Conservation (phyloP, 1,140 invertebrate genomes). For the Musca vetustissima region DNA sequence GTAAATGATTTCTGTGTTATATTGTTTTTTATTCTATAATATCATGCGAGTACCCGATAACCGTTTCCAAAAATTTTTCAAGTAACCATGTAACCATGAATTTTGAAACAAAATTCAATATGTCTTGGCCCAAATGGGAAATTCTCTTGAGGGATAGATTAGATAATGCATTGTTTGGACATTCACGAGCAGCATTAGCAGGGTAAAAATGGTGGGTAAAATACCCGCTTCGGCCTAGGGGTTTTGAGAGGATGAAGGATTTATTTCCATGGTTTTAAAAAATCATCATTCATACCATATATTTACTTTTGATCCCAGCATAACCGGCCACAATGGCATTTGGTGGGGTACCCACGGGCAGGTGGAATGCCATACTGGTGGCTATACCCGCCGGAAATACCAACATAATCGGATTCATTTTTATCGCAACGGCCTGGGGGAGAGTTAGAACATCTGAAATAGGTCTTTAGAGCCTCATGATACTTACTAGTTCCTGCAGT, state of each 20-base stretch:
- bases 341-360: constrained; percentile 76
- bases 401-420: constrained; percentile 79
- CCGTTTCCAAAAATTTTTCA: too few species aligned
- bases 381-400: constrained; percentile 79
- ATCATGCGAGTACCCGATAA: too few species aligned
- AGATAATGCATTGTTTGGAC: constrained; percentile 9
- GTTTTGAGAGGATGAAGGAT: neutral
- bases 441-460: neutral
- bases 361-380: constrained; percentile 71
- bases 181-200: constrained; percentile 6
- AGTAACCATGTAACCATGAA: too few species aligned
- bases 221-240: constrained; percentile 24
- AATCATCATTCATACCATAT: constrained; percentile 67
- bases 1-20: too few species aligned
- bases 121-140: constrained; percentile 17
- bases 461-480: neutral
- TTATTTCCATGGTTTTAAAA: too few species aligned
- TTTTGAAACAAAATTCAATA: too few species aligned
- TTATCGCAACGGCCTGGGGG: constrained; percentile 59
- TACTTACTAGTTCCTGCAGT: constrained; percentile 71
- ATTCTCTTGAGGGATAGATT: constrained; percentile 12
- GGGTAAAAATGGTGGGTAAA: constrained; percentile 14
- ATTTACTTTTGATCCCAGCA: constrained; percentile 69
- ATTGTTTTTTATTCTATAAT: too few species aligned
- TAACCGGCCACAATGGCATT: constrained; percentile 89